phyloP scores from a whole-genome alignment of 2,113 vertebrate genomes.

The Panthera tigris region DNA sequence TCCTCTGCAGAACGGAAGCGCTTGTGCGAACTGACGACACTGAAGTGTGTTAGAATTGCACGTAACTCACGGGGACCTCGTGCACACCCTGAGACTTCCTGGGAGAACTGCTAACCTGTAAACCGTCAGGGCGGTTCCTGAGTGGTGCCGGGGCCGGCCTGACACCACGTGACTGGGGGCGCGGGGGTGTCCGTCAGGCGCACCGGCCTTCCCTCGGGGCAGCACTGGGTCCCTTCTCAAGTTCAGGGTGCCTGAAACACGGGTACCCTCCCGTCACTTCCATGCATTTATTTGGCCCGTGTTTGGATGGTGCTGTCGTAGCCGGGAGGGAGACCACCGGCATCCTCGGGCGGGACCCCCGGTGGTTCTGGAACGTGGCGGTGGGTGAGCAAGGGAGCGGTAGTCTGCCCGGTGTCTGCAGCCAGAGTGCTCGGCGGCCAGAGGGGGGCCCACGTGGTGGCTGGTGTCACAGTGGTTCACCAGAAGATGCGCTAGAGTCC shows the following conservation, averaged over 20 bases:
- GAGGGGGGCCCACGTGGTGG: not conserved
- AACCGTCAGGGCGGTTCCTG: not conserved
- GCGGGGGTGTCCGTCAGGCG: accelerated
- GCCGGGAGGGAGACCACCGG: not conserved
- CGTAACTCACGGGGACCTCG: not conserved
- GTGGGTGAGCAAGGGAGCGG: not conserved
- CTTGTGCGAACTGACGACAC: not conserved
- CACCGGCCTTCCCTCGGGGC: not conserved
- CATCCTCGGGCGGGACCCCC: not conserved
- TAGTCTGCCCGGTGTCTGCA: not conserved
- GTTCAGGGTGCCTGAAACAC: not conserved
- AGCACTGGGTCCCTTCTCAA: not conserved
- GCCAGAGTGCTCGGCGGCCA: not conserved
- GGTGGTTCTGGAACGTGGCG: not conserved
- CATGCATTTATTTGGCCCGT: accelerated
- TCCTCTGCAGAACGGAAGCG: not conserved
- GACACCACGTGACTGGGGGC: not conserved
- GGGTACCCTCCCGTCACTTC: not conserved
- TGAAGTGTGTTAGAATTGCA: not conserved
- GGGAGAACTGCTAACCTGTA: not conserved
- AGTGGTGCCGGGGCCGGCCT: not conserved
- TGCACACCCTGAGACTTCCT: not conserved
- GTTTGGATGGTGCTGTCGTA: not conserved
- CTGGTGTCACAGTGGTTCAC: not conserved
- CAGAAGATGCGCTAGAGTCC: not conserved